Conservation (phyloP, 1,140 invertebrate species). For the Achroia grisella region DNA sequence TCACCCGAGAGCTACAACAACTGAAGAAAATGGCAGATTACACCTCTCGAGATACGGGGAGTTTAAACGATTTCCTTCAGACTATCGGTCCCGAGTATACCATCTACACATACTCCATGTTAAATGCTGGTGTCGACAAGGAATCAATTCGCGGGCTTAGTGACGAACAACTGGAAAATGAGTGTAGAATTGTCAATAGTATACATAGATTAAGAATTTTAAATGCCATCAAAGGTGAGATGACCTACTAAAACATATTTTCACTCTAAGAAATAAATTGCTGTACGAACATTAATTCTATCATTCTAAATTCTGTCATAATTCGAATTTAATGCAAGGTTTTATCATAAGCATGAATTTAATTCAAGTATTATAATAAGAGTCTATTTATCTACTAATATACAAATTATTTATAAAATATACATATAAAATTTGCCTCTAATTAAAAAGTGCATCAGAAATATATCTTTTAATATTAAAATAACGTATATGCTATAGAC, state of each 20-base stretch:
- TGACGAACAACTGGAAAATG: constrained; percentile 92
- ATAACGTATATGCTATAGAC: too few species aligned
- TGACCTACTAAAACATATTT: neutral
- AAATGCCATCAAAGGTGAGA: constrained; percentile 87
- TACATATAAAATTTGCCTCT: too few species aligned
- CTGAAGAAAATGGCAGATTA: constrained; percentile 98
- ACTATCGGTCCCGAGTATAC: constrained; percentile 92
- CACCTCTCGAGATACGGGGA: constrained; percentile 92
- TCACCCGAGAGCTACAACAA: constrained; percentile 94
- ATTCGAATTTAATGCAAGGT: too few species aligned
- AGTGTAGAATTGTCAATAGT: constrained; percentile 94
- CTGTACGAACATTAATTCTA: too few species aligned
- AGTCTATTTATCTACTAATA: too few species aligned
- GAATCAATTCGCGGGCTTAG: constrained; percentile 85
- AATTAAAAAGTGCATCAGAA: too few species aligned
- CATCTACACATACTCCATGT: constrained; percentile 97
- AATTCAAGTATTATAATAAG: too few species aligned
- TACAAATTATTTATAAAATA: too few species aligned
- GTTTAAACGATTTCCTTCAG: constrained; percentile 93
- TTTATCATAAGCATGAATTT: too few species aligned
- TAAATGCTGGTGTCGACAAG: constrained; percentile 95
- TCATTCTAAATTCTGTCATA: too few species aligned
- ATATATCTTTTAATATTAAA: too few species aligned
- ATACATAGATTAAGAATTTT: constrained; percentile 94
- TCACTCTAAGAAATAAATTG: too few species aligned